Evolutionary conservation across 2,888 invertebrate species (phyloP).

Genomic region (Cepaea hortensis): DNA sequence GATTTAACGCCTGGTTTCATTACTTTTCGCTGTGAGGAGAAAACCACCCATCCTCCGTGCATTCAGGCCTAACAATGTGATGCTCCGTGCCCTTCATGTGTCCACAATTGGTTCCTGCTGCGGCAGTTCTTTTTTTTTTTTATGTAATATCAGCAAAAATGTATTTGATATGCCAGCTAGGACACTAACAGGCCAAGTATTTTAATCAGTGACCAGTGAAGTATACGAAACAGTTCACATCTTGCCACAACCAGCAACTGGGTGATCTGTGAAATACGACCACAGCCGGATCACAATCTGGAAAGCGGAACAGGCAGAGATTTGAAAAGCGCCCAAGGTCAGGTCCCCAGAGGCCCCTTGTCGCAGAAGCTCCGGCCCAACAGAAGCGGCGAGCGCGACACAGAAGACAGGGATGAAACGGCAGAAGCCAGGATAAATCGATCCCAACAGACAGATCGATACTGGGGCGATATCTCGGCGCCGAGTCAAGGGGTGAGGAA

Average conservation of each 20-base stretch:
- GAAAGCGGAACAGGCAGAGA: not conserved
- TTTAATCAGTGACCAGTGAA: too few species aligned
- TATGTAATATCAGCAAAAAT: too few species aligned
- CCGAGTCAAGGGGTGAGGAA: not conserved
- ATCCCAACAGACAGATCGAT: conserved; percentile 22
- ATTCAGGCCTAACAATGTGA: too few species aligned
- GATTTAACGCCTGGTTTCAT: too few species aligned
- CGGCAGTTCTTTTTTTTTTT: too few species aligned
- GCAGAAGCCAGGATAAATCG: conserved; percentile 4
- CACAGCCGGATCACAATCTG: not conserved
- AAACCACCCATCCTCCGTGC: too few species aligned
- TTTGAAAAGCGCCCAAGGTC: conserved; percentile 14
- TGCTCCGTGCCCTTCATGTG: too few species aligned
- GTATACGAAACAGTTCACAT: too few species aligned
- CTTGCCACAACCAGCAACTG: too few species aligned
- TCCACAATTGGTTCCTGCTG: too few species aligned
- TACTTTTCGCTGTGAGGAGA: too few species aligned
- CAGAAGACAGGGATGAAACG: not conserved
- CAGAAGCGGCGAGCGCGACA: not conserved
- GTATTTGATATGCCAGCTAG: not conserved
- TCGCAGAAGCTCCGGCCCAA: not conserved
- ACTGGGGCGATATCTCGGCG: not conserved
- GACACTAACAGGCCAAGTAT: not conserved
- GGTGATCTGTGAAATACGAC: too few species aligned
- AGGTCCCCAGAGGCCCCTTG: not conserved